Base-by-base conservation (phyloP, 2,888 invertebrate genomes). In the Agrotis ipsilon region DNA sequence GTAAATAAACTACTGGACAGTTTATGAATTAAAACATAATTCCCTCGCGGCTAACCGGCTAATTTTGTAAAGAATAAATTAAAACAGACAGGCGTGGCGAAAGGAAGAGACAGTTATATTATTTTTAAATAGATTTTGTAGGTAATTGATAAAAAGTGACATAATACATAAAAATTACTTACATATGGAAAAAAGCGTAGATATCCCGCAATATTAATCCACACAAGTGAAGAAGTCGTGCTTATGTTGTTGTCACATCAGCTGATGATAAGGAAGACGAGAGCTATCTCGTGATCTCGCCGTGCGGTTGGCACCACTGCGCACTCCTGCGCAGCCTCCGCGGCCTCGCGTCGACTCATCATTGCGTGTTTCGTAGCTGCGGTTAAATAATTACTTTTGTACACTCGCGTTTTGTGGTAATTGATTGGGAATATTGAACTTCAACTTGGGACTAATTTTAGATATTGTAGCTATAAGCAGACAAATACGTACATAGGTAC, bases 251-350 rank as follows among this genome's bases (percentile, higher is more conserved):
- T 91, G 80, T 84, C 81, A 86, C 89, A 94, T 94, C 94, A 94
- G 94, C 94, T 94, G 94, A 93, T 94, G 94, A 95, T 94, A 95
- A 94, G 91, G 92, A 92, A 93, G 94, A 93, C 90, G 93, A 89
- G 91, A 89, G 88, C 83, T 90, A 94, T 94, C 96, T 95, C 96
- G 96, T 96, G 96, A 95, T 94, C 88, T 82, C 81, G 83, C 82
- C 86, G 92, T 85, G 58, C 87, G 82, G 95, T 95, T 96, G 96
- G 95, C 84, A 94, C 90, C 90, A 91, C 85, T 93, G 95, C 45
- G 54, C 54, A 84, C 89, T 89, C 92, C 93, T 77, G 90, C 90
- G 90, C 94, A 95, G 94, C 94, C 94, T 94, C 93, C 89, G 77
- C 85, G 90, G 76, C 90, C 90, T 89, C 87, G 86, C 78, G 78